Percentiles rank a stretch among this genome's conserved stretches.
These are phyloP conservation scores for Ictalurus furcatus DNA, from an alignment of 2,113 vertebrate genomes.

Conservation along the genomic window DNA sequence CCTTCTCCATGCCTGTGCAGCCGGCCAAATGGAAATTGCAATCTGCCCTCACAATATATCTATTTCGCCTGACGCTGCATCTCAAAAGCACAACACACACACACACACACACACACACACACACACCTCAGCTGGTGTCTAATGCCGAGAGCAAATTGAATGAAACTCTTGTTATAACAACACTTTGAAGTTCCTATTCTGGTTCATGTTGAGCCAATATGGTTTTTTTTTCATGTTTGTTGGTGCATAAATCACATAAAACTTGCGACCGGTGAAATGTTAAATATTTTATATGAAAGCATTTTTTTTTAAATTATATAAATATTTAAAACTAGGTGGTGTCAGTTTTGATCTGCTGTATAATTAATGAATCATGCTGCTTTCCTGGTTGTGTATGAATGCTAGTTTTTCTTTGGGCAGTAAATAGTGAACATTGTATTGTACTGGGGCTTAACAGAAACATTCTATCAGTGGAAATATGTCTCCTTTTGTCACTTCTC, in stretches of 20 bases:
- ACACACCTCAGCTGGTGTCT: slow-evolving; percentile 16
- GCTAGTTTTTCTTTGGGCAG: background rate
- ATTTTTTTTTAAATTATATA: background rate
- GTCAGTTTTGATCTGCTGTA: background rate
- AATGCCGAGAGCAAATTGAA: slow-evolving; percentile 27
- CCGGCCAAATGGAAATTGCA: slow-evolving; percentile 42
- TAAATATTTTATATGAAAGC: background rate
- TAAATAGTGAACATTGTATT: background rate
- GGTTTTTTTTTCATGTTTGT: background rate
- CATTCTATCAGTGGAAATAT: slow-evolving; percentile 8
- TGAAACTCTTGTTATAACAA: slow-evolving; percentile 25
- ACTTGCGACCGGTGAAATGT: background rate
- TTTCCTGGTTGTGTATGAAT: background rate
- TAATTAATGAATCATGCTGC: background rate
- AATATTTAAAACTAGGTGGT: slow-evolving; percentile 9
- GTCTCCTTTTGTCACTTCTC: slow-evolving; percentile 10
- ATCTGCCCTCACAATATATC: slow-evolving; percentile 35
- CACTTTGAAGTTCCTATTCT: background rate
- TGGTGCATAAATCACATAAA: slow-evolving; percentile 18
- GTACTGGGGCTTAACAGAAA: background rate
- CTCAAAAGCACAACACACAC: slow-evolving; percentile 9
- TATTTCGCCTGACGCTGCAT: slow-evolving; percentile 35
- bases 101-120: background rate
- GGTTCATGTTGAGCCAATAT: slow-evolving; percentile 15
- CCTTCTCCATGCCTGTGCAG: slow-evolving; percentile 51